phyloP scores from a whole-genome alignment of 2,888 invertebrate genomes.

The Hemithea aestivaria region DNA sequence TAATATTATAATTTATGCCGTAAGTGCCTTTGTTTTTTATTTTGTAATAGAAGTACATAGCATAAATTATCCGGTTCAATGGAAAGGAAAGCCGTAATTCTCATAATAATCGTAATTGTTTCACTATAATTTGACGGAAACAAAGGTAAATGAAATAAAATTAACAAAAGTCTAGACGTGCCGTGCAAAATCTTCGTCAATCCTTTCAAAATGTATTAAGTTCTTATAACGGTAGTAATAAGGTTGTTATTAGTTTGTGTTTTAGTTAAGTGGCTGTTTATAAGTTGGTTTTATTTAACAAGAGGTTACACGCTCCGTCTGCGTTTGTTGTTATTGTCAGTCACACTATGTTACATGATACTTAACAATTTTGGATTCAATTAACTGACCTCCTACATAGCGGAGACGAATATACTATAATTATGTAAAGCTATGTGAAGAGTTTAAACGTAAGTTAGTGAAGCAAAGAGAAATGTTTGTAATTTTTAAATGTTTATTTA shows the following conservation, averaged over 20 bases:
- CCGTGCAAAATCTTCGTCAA: too few relatives aligned
- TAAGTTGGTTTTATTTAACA: constrained; percentile 12
- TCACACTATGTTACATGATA: constrained; percentile 16
- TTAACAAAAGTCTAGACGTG: constrained; percentile 14
- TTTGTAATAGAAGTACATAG: not conserved
- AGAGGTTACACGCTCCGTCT: constrained; percentile 24
- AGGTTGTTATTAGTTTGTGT: constrained; percentile 5
- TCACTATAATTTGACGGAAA: constrained; percentile 23
- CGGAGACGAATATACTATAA: too few relatives aligned
- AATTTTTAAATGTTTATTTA: too few relatives aligned
- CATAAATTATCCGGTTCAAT: constrained; percentile 13
- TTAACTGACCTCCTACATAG: too few relatives aligned
- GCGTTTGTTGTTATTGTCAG: constrained; percentile 13
- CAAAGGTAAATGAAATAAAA: constrained; percentile 19
- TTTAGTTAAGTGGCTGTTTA: not conserved
- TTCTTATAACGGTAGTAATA: constrained; percentile 2
- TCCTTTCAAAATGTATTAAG: not conserved
- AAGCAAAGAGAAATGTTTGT: too few relatives aligned
- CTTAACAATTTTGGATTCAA: not conserved
- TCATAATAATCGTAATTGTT: constrained; percentile 23
- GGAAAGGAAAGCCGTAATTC: constrained; percentile 17
- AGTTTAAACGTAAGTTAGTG: too few relatives aligned
- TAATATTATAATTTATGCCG: too few relatives aligned
- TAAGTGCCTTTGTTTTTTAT: too few relatives aligned
- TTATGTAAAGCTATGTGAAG: too few relatives aligned